Evolutionary conservation across 2,888 invertebrate genomes (phyloP).

Genomic region (Drosophila algonquin): DNA sequence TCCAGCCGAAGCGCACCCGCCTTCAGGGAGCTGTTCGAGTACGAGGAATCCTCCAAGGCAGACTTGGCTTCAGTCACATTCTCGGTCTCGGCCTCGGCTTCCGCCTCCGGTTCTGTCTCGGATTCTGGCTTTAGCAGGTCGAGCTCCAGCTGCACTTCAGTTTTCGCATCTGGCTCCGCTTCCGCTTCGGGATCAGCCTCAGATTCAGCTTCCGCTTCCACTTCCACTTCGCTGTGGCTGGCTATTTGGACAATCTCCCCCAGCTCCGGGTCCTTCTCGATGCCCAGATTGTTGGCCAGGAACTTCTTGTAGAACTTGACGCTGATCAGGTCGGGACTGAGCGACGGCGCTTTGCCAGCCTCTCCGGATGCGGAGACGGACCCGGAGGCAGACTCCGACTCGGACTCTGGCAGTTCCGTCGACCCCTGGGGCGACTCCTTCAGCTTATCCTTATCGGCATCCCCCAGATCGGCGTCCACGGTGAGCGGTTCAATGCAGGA

Average conservation of each 20-base stretch:
- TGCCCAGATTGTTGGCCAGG: slow-evolving; percentile 83
- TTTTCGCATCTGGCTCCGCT: slow-evolving; percentile 15
- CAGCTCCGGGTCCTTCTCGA: slow-evolving; percentile 84
- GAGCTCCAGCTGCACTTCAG: neutral
- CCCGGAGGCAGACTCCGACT: slow-evolving; percentile 11
- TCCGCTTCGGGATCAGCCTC: slow-evolving; percentile 24
- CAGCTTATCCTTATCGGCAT: neutral
- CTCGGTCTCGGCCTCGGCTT: slow-evolving; percentile 13
- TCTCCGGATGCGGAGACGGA: slow-evolving; percentile 8
- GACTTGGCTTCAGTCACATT: slow-evolving; percentile 10
- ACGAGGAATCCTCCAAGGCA: slow-evolving; percentile 35
- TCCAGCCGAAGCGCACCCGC: slow-evolving; percentile 72
- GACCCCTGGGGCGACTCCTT: neutral
- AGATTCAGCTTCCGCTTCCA: neutral
- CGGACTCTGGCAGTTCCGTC: neutral
- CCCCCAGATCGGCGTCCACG: slow-evolving; percentile 58
- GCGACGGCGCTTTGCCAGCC: slow-evolving; percentile 78
- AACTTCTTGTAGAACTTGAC: slow-evolving; percentile 84
- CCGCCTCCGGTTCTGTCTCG: slow-evolving; percentile 1
- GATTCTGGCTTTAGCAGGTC: slow-evolving; percentile 4
- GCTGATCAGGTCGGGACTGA: slow-evolving; percentile 82
- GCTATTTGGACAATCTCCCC: slow-evolving; percentile 83
- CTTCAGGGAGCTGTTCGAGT: slow-evolving; percentile 66
- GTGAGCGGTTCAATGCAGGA: slow-evolving; percentile 61
- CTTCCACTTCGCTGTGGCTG: slow-evolving; percentile 47